Evolutionary conservation across 2,797 vertebrate genomes (phyloP).

Genomic region (Melopsittacus undulatus): DNA sequence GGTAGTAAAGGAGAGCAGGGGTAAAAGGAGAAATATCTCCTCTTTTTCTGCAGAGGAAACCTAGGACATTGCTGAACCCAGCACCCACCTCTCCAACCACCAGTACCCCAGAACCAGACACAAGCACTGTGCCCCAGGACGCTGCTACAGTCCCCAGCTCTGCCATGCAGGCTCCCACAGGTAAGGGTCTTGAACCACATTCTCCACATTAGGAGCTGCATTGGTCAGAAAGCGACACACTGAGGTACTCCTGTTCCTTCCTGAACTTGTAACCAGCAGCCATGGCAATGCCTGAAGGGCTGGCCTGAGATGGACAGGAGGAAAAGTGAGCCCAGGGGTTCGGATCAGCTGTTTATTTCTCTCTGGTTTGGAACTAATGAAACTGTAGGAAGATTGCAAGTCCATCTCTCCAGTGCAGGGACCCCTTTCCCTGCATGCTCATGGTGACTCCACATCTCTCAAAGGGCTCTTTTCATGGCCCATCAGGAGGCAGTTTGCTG

Average conservation of each 20-base stretch:
- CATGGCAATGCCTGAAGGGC: neutral
- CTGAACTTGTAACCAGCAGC: neutral
- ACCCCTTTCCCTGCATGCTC: neutral
- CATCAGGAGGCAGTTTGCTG: fast-evolving
- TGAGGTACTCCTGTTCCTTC: neutral
- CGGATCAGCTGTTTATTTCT: neutral
- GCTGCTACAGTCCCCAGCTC: slow-evolving; percentile 96
- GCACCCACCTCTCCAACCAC: slow-evolving; percentile 95
- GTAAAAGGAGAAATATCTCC: slow-evolving; percentile 73
- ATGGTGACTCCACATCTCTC: neutral
- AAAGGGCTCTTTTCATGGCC: neutral
- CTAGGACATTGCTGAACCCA: slow-evolving; percentile 89
- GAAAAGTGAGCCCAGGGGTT: neutral
- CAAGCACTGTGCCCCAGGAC: slow-evolving; percentile 95
- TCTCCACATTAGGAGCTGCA: neutral
- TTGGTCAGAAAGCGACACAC: neutral
- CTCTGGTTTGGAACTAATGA: neutral
- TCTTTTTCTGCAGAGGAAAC: slow-evolving; percentile 89
- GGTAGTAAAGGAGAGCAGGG: slow-evolving; percentile 36
- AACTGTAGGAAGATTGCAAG: neutral
- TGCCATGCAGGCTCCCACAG: slow-evolving; percentile 97
- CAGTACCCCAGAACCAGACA: slow-evolving; percentile 97
- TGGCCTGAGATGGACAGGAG: neutral
- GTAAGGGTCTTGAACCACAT: slow-evolving; percentile 72
- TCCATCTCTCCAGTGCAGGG: neutral